These are phyloP conservation scores for Tragulus kanchil DNA, from an alignment of 2,113 vertebrate genomes.

Conservation along the genomic window DNA sequence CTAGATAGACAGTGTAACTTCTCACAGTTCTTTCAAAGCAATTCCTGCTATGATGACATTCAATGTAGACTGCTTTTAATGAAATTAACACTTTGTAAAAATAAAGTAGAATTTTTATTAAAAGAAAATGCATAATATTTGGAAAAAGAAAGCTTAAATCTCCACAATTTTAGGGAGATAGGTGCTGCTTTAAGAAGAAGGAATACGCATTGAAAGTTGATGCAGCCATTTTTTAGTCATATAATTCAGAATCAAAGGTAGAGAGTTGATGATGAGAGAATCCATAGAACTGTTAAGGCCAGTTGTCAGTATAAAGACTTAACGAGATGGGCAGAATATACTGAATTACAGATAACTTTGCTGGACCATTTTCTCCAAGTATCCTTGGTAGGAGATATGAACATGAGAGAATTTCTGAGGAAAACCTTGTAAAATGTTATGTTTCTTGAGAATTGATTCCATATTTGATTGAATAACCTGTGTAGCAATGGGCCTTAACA, in stretches of 20 bases:
- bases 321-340: not conserved
- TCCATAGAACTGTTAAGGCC: not conserved
- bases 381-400: not conserved
- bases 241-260: not conserved
- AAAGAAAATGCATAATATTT: not conserved
- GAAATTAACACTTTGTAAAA: not conserved
- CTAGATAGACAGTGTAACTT: not conserved
- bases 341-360: not conserved
- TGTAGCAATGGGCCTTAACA: not conserved
- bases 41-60: not conserved
- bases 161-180: not conserved
- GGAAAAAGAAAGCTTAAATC: not conserved
- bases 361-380: not conserved
- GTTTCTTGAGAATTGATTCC: not conserved
- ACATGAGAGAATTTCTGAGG: too few species aligned
- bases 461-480: not conserved
- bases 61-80: not conserved
- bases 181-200: not conserved
- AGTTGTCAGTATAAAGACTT: not conserved
- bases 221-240: not conserved
- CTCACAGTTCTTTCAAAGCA: not conserved
- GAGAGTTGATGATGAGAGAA: not conserved
- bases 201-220: not conserved
- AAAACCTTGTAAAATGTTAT: not conserved
- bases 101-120: not conserved